Evolutionary conservation across 1,140 invertebrate species (phyloP).

Genomic region (Drosophila santomea): DNA sequence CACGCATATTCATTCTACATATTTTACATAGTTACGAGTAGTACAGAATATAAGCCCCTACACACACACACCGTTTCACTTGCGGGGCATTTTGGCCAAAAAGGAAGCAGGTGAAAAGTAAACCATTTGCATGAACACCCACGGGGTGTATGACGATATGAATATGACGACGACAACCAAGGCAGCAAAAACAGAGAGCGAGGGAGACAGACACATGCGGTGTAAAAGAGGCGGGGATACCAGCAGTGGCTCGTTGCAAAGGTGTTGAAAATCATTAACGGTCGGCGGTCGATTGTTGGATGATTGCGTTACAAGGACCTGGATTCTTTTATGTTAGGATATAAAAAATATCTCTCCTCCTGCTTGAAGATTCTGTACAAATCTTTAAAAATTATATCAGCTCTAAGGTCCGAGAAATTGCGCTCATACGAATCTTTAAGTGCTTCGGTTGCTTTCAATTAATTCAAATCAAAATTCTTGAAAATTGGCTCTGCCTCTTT

Average conservation of each 20-base stretch:
- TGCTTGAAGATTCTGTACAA: neutral
- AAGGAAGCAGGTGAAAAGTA: slow-evolving; percentile 80
- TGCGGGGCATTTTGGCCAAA: slow-evolving; percentile 41
- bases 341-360: neutral
- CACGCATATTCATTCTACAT: slow-evolving; percentile 46
- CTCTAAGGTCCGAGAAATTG: too few species aligned
- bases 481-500: neutral
- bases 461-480: slow-evolving; percentile 29
- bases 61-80: slow-evolving; percentile 35
- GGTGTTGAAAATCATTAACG: slow-evolving; percentile 81
- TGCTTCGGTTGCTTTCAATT: neutral
- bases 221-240: neutral
- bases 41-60: slow-evolving; percentile 1
- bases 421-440: neutral
- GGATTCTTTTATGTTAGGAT: too few species aligned
- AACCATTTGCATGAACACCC: slow-evolving; percentile 79
- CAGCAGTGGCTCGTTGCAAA: slow-evolving; percentile 32
- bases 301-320: neutral
- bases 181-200: slow-evolving; percentile 22
- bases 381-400: neutral
- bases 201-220: neutral
- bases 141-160: slow-evolving; percentile 49
- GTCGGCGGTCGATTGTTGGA: slow-evolving; percentile 36
- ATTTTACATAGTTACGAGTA: slow-evolving; percentile 3
- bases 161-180: slow-evolving; percentile 51